phyloP scores from a whole-genome alignment of 2,113 vertebrate genomes.

The Bubo blakistoni region DNA sequence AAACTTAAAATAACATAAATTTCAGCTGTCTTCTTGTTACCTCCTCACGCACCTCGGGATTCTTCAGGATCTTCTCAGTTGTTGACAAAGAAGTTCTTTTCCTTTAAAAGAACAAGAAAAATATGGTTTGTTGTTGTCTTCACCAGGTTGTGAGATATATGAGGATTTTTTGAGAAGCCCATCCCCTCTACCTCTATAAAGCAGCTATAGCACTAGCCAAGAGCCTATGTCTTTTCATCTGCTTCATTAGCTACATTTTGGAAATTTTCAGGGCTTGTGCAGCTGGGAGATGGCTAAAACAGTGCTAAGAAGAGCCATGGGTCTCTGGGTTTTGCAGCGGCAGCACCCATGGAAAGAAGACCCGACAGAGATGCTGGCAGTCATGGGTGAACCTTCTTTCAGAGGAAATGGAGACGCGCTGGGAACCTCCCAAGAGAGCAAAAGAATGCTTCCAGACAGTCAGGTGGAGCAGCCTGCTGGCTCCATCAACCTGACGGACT shows the following conservation, averaged over 20 bases:
- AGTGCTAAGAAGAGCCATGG: neutral
- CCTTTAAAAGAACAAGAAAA: neutral
- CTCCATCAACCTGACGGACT: conserved; percentile 39
- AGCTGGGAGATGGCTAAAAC: neutral
- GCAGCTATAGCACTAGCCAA: neutral
- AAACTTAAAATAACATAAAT: neutral
- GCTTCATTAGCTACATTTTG: neutral
- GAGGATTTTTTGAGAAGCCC: neutral
- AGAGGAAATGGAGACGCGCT: conserved; percentile 63
- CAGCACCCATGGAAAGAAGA: conserved; percentile 30
- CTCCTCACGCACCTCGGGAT: neutral
- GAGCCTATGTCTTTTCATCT: neutral
- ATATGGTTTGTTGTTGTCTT: neutral
- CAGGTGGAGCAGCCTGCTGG: conserved; percentile 68
- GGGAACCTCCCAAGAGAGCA: conserved; percentile 57
- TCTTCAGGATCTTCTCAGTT: neutral
- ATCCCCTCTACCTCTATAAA: neutral
- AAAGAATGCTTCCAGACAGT: conserved; percentile 74
- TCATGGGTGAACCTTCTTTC: conserved; percentile 60
- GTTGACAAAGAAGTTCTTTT: neutral
- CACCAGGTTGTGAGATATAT: neutral
- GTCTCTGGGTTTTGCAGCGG: conserved; percentile 1
- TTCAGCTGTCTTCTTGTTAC: neutral
- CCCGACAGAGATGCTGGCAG: conserved; percentile 28
- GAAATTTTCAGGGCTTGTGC: neutral